Evolutionary conservation across 2,113 vertebrate species (phyloP).

Genomic region (Galeopterus variegatus): DNA sequence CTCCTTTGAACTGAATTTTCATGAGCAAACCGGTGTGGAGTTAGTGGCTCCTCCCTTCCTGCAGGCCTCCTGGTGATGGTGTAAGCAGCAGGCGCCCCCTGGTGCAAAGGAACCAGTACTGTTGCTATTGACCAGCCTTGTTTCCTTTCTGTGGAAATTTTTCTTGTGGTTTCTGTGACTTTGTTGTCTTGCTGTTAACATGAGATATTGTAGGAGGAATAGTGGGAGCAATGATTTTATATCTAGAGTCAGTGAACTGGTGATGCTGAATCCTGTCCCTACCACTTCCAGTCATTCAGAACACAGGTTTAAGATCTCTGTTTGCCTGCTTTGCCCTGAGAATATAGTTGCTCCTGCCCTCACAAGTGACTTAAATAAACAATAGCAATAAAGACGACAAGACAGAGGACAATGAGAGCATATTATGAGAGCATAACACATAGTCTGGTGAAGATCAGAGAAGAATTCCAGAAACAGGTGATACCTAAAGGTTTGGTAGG

Average conservation of each 20-base stretch:
- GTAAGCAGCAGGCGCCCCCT: slow-evolving; percentile 77
- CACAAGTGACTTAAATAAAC: not conserved
- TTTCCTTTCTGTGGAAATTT: slow-evolving; percentile 32
- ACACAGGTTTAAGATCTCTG: not conserved
- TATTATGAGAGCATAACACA: not conserved
- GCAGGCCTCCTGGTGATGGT: not conserved
- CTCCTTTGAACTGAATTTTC: slow-evolving; percentile 73
- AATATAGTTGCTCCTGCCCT: not conserved
- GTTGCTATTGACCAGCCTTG: not conserved
- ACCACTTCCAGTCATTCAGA: not conserved
- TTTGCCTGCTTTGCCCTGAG: not conserved
- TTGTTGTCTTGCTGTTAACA: slow-evolving; percentile 26
- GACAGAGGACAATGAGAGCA: not conserved
- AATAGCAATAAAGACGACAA: not conserved
- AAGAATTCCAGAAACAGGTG: slow-evolving; percentile 45
- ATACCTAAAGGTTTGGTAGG: not conserved
- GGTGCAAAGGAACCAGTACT: slow-evolving; percentile 52
- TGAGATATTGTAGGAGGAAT: not conserved
- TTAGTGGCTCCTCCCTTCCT: slow-evolving; percentile 61
- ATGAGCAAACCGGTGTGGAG: slow-evolving; percentile 7
- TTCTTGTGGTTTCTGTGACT: slow-evolving; percentile 50
- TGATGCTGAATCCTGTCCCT: not conserved
- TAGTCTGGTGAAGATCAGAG: not conserved
- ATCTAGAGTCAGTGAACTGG: slow-evolving; percentile 15
- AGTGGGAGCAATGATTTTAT: not conserved